Conservation (phyloP, 2,888 invertebrate genomes). For the Dysmachus trigonus region DNA sequence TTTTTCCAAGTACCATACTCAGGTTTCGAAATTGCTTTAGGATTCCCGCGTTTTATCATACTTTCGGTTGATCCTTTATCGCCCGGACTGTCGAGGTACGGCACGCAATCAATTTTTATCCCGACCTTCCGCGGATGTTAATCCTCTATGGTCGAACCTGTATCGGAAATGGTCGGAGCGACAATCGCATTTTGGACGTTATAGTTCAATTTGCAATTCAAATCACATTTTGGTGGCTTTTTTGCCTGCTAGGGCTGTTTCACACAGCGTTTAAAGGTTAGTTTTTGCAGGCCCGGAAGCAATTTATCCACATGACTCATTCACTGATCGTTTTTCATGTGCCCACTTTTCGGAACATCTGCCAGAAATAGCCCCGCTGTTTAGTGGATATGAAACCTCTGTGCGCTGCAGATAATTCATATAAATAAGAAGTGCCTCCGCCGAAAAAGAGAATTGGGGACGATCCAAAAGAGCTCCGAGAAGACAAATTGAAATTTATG, state of each 20-base stretch:
- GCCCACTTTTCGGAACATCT: background rate
- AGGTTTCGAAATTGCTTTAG: background rate
- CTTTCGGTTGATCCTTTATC: background rate
- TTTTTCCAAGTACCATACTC: background rate
- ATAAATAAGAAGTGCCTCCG: background rate
- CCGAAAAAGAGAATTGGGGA: background rate
- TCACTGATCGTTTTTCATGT: background rate
- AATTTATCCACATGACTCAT: background rate
- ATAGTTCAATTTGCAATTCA: constrained; percentile 31
- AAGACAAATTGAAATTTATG: background rate
- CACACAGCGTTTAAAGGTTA: background rate
- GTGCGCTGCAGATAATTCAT: background rate
- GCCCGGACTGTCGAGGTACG: background rate
- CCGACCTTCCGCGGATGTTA: background rate
- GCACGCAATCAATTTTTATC: constrained; percentile 6
- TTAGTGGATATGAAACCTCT: background rate
- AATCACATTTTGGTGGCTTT: background rate
- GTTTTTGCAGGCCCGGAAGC: background rate
- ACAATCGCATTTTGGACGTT: constrained; percentile 19
- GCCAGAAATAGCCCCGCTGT: background rate
- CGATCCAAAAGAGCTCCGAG: background rate
- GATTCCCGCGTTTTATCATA: background rate
- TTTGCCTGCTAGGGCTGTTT: background rate
- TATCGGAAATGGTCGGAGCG: background rate
- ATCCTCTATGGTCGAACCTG: background rate